Conservation (phyloP, 2,888 invertebrate genomes). For the Epistrophella euchroma region DNA sequence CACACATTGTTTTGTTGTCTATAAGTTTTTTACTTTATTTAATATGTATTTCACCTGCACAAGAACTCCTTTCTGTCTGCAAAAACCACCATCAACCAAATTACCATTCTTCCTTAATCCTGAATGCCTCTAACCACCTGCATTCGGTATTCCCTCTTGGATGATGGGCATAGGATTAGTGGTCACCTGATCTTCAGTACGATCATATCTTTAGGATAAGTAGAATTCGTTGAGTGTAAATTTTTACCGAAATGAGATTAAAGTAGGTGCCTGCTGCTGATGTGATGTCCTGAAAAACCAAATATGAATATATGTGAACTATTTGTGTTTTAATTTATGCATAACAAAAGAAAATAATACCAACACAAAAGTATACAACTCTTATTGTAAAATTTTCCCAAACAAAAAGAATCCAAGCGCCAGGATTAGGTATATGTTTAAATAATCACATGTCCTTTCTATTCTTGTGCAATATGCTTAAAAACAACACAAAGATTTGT, state of each 20-base stretch:
- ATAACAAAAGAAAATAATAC: slow-evolving; percentile 51
- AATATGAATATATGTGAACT: slow-evolving; percentile 57
- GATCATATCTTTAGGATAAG: slow-evolving; percentile 57
- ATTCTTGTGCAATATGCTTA: slow-evolving; percentile 58
- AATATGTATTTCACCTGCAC: neutral
- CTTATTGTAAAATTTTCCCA: neutral
- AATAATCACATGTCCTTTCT: slow-evolving; percentile 68
- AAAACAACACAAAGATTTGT: slow-evolving; percentile 22
- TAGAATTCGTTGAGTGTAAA: slow-evolving; percentile 55
- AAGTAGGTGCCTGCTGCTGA: slow-evolving; percentile 25
- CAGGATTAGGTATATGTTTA: slow-evolving; percentile 62
- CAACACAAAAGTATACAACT: slow-evolving; percentile 5
- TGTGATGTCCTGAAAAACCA: neutral
- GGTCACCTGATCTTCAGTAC: slow-evolving; percentile 68
- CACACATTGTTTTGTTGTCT: too few relatives aligned
- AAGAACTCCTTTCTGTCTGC: slow-evolving; percentile 20
- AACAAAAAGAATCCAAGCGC: slow-evolving; percentile 61
- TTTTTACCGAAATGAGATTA: slow-evolving; percentile 71
- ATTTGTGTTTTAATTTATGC: slow-evolving; percentile 65
- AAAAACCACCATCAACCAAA: neutral
- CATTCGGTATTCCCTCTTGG: slow-evolving; percentile 21
- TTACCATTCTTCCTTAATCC: neutral
- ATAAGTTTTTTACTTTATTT: neutral
- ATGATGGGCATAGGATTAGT: slow-evolving; percentile 69
- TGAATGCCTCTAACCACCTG: slow-evolving; percentile 46